Evolutionary conservation across 2,888 invertebrate genomes (phyloP), one percentile per base, ranked within the genome.

Genomic region (Papilio demoleus): DNA sequence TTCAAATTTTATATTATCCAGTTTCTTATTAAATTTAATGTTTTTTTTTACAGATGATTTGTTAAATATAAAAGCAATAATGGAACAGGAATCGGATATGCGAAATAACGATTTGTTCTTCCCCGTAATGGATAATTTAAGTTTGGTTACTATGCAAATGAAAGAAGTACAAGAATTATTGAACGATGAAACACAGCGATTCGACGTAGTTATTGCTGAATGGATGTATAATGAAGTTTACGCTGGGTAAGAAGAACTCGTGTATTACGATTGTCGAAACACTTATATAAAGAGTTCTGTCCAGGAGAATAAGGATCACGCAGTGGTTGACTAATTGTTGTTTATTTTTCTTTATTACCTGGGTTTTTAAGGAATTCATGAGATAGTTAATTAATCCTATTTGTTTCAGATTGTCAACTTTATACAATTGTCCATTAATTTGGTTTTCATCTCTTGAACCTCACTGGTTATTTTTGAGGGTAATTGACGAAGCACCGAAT

Each of bases 191-290:
- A 75, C 56, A 0, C 71, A 79, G 65, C 68, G 74, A 0, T 85
- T 86, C 59, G 88, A 88, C 68, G 76, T 80, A 1, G 77, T 87
- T 1, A 74, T 88, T 14, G 77, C 77, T 3, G 88, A 88, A 70
- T 88, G 84, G 79, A 76, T 88, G 78, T 85, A 82, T 56, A 75
- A 62, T 12, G 74, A 75, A n/a, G 19, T 69, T 9, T 69, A 62
- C 34, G 59, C 67, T 36, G 47, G 63, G 62, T 42, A 59, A 68
- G 53, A 47, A n/a, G n/a, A n/a, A n/a, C n/a, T n/a, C n/a, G n/a
- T n/a, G n/a, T n/a, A n/a, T n/a, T n/a, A n/a, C n/a, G n/a, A n/a
- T n/a, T n/a, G n/a, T n/a, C n/a, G n/a, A n/a, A n/a, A n/a, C n/a
- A n/a, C n/a, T n/a, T n/a, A n/a, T n/a, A n/a, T n/a, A n/a, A n/a